phyloP scores from a whole-genome alignment of 2,797 vertebrate genomes.

The Notoglanidium macrostoma region DNA sequence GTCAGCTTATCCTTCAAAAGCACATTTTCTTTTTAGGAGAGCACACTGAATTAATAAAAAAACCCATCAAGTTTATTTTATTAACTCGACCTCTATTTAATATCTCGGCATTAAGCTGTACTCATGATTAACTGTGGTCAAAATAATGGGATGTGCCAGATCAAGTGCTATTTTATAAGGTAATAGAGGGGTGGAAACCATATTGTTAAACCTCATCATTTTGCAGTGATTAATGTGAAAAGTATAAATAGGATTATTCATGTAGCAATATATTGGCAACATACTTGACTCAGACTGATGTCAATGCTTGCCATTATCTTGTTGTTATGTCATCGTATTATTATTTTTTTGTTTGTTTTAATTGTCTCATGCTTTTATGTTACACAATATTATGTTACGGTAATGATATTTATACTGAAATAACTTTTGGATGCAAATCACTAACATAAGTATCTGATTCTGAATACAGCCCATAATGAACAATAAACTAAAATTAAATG shows the following conservation, averaged over 20 bases:
- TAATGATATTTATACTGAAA: background rate
- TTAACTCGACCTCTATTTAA: background rate
- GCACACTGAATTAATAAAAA: background rate
- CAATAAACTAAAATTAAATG: background rate
- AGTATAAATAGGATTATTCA: background rate
- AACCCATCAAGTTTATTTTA: background rate
- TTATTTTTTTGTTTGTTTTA: background rate
- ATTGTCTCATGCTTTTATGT: background rate
- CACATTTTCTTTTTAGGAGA: background rate
- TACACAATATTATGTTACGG: background rate
- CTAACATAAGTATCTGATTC: background rate
- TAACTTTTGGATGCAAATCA: background rate
- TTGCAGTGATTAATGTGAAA: background rate
- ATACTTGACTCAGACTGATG: background rate
- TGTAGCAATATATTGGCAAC: background rate
- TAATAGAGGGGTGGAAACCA: background rate
- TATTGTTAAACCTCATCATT: background rate
- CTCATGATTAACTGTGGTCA: background rate
- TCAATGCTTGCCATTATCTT: background rate
- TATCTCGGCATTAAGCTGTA: background rate
- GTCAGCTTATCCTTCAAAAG: background rate
- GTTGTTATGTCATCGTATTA: background rate
- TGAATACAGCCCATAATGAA: background rate
- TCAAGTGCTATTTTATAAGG: background rate
- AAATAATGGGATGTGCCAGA: background rate